phyloP scores from a whole-genome alignment of 37 sponge, comb jelly and placozoan species.

The Halisarca cf. caerulea region DNA sequence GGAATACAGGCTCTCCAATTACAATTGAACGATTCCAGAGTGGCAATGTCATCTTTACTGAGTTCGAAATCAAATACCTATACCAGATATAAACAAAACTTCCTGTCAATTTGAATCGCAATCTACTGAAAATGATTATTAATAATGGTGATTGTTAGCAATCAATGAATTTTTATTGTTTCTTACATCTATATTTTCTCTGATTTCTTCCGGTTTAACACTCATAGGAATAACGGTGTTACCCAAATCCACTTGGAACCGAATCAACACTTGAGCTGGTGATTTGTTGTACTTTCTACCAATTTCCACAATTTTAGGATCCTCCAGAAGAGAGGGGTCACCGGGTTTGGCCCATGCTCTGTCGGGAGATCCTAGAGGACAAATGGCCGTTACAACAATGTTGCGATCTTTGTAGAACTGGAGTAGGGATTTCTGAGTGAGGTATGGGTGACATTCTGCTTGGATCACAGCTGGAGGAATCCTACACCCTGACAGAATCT shows the following conservation, averaged over 20 bases:
- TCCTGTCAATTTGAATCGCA: neutral
- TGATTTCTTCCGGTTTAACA: slow-evolving; percentile 76
- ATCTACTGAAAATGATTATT: too few species aligned
- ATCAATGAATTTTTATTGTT: too few species aligned
- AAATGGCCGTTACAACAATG: slow-evolving; percentile 60
- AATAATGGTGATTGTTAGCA: too few species aligned
- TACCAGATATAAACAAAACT: slow-evolving; percentile 33
- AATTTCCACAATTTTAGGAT: slow-evolving; percentile 68
- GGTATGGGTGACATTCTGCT: slow-evolving; percentile 90
- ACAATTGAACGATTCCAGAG: slow-evolving; percentile 47
- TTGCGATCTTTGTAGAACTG: slow-evolving; percentile 46
- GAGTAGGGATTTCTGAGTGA: slow-evolving; percentile 72
- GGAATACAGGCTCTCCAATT: slow-evolving; percentile 59
- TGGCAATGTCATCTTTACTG: slow-evolving; percentile 61
- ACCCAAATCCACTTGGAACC: slow-evolving; percentile 74
- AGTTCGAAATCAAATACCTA: slow-evolving; percentile 79
- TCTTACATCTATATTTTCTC: slow-evolving; percentile 74
- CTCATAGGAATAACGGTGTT: slow-evolving; percentile 86
- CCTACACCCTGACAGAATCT: slow-evolving; percentile 41
- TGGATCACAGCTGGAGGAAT: slow-evolving; percentile 86
- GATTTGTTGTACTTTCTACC: slow-evolving; percentile 78
- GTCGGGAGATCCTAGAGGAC: slow-evolving; percentile 88
- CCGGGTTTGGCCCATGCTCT: slow-evolving; percentile 90
- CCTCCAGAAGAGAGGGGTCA: slow-evolving; percentile 76
- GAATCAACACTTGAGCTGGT: slow-evolving; percentile 81